Evolutionary conservation across 2,888 invertebrate genomes (phyloP), one percentile per base, ranked within the genome.

Genomic region (Encarsia formosa): DNA sequence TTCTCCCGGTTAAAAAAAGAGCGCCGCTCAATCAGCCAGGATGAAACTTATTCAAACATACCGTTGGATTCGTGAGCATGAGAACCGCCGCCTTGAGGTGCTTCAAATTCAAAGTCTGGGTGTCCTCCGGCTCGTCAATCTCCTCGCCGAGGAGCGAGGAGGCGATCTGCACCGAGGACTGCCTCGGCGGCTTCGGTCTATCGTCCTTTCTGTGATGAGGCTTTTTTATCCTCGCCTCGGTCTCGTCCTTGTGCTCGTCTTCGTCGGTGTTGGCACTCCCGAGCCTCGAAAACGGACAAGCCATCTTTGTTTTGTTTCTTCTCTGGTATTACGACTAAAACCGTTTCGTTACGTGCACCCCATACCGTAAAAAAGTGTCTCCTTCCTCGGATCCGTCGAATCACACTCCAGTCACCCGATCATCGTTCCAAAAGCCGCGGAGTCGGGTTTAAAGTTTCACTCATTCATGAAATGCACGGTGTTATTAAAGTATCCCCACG

Each of bases 41-140:
- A 29, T 9, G 13, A 29, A 13, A 29, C 13, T 8, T 29, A 9
- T 13, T 29, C 29, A 29, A 29, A 22, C 58, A 54, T 78, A 91
- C 90, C 79, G 88, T 84, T 50, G 91, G 91, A 37, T 88, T 85
- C 26, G 90, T 91, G 59, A 91, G 77, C 56, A 89, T 79, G 65
- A 87, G 83, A 61, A 91, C 82, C 31, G 91, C 91, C 66, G 88
- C 85, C 67, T 87, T 87, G 63, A 91, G 77, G 69, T 89, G 86
- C 72, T 87, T 88, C 70, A 91, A 73, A 61, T 87, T 87, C 57
- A 88, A 76, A 2, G 86, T 84, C 65, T 82, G 82, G 59, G 78
- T 79, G 58, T 81, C 81, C 32, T 79, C 81, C 40, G 79, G 79
- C 22, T 84, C 84, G 51, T 83, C 81, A 44, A 63, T 56, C 44